These are phyloP conservation scores for Lasioglossum lativentre DNA, from an alignment of 2,888 invertebrate genomes.

Conservation along the genomic window DNA sequence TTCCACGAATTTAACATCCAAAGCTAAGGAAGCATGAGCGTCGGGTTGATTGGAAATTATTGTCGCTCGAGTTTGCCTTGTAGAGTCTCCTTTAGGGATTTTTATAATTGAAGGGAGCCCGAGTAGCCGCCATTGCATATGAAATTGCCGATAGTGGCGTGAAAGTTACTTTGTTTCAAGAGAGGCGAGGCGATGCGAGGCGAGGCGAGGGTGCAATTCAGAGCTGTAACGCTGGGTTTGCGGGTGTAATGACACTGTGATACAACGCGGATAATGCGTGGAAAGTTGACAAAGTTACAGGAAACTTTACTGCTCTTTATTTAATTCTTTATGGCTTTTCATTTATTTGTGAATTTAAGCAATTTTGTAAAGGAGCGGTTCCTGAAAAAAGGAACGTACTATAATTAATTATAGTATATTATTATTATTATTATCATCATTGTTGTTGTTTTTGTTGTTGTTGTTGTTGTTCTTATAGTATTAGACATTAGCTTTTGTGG, in stretches of 20 bases:
- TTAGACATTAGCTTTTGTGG: neutral
- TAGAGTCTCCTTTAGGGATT: neutral
- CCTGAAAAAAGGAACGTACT: no score
- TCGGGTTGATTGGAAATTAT: constrained; percentile 4
- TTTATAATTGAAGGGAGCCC: neutral
- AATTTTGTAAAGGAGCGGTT: no score
- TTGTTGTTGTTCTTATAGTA: no score
- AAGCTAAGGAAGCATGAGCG: neutral
- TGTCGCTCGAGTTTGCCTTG: neutral
- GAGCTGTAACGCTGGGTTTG: neutral
- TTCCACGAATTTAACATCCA: neutral
- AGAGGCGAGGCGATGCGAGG: neutral
- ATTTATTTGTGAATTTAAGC: no score
- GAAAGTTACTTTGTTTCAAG: neutral
- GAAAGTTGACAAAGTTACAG: neutral
- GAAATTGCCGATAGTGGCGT: constrained; percentile 1
- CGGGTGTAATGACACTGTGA: neutral
- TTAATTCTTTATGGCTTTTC: neutral
- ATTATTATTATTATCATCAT: no score
- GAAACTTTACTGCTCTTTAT: no score
- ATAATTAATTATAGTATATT: no score
- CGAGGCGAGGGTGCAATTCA: neutral
- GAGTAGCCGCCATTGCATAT: neutral
- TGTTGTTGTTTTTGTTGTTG: no score
- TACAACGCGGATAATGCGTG: neutral